Percentiles rank a stretch among this genome's conserved stretches.
These are phyloP conservation scores for Periophthalmus magnuspinnatus DNA, from an alignment of 2,797 vertebrate genomes.

Conservation along the genomic window DNA sequence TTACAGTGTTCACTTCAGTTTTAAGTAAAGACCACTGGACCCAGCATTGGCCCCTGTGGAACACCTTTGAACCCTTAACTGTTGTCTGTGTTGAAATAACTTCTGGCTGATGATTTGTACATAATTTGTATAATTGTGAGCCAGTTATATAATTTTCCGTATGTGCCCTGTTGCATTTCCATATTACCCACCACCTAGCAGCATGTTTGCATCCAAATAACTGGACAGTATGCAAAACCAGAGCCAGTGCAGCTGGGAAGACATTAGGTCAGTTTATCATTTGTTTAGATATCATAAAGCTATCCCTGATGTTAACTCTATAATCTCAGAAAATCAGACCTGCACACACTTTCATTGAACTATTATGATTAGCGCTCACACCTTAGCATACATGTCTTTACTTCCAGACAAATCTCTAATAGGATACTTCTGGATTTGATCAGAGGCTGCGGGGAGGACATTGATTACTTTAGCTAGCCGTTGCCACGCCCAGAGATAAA, in stretches of 20 bases:
- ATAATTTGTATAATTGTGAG: neutral
- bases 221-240: constrained; percentile 73
- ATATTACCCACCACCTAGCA: neutral
- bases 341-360: constrained; percentile 33
- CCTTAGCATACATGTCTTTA: constrained; percentile 8
- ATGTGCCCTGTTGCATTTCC: neutral
- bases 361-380: constrained; percentile 19
- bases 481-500: constrained; percentile 66
- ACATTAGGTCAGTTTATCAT: constrained; percentile 4
- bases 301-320: constrained; percentile 9
- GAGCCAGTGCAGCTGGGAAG: constrained; percentile 16
- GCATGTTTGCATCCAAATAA: constrained; percentile 65
- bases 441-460: constrained; percentile 46
- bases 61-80: neutral
- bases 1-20: neutral
- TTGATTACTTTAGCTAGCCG: constrained; percentile 64
- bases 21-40: neutral
- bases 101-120: neutral
- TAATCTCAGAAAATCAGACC: constrained; percentile 56
- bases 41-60: neutral
- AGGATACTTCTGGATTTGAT: constrained; percentile 48
- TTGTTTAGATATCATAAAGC: constrained; percentile 1
- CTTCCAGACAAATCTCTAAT: constrained; percentile 23
- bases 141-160: neutral
- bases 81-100: neutral